phyloP scores from a whole-genome alignment of 2,797 vertebrate genomes.

The Paedocypris micromegethes region DNA sequence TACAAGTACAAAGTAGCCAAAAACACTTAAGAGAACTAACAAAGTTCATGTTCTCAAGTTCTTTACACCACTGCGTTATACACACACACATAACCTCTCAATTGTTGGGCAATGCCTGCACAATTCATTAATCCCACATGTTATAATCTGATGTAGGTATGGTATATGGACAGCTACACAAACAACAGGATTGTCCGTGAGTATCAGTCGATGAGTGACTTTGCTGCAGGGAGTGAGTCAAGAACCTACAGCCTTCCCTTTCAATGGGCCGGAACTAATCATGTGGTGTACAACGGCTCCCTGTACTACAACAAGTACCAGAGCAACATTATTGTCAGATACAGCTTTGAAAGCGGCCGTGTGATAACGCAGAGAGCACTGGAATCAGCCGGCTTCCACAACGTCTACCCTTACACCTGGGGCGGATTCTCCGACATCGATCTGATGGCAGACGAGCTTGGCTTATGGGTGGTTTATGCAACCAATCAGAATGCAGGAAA shows the following conservation, averaged over 20 bases:
- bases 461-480: constrained; percentile 91
- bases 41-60: too few species aligned
- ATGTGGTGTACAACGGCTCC: constrained; percentile 92
- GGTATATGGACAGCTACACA: constrained; percentile 97
- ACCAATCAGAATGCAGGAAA: constrained; percentile 97
- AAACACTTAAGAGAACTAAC: too few species aligned
- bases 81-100: too few species aligned
- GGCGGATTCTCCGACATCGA: constrained; percentile 95
- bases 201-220: constrained; percentile 87
- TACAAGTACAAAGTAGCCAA: too few species aligned
- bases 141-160: constrained; percentile 71
- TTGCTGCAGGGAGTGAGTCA: constrained; percentile 84
- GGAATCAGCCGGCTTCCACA: constrained; percentile 93
- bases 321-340: constrained; percentile 96
- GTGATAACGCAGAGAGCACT: constrained; percentile 86
- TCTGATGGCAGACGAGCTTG: constrained; percentile 93
- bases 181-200: constrained; percentile 96
- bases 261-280: constrained; percentile 96
- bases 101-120: too few species aligned
- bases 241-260: constrained; percentile 94
- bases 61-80: too few species aligned
- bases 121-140: neutral
- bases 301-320: constrained; percentile 98
- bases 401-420: constrained; percentile 95
- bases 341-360: constrained; percentile 85